Base-by-base conservation (phyloP, 2,797 vertebrate genomes). In the Oryzias sinensis region DNA sequence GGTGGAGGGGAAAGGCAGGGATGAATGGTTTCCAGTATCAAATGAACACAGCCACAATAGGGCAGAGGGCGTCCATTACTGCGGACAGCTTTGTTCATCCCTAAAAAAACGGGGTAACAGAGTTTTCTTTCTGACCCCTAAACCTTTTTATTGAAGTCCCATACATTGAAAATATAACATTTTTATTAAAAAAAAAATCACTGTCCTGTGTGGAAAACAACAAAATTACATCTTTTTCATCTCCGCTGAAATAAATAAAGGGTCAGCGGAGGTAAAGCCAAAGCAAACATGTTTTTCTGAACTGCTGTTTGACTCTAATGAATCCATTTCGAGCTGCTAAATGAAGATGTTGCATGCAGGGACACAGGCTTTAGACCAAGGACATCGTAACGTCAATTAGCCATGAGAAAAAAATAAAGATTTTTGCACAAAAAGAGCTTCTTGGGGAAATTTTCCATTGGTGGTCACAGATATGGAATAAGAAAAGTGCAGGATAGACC, bases 1-100 rank as follows among this genome's bases (percentile, higher is more conserved):
- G 18, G 65, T 50, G 41, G 24, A 68, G 14, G 5, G 11, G 40
- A 54, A 65, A 59, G 51, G 52, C 14, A 18, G 24, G 24, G 55
- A 27, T 40, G 56, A 49, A 44, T 24, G 14, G 16, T 61, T 27
- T 17, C 40, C n/a, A 13, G n/a, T 43, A 27, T 54, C 14, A 41
- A 18, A 49, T 5, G 22, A 60, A 18, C 17, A 20, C 2, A 50
- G 20, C 33, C 17, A 50, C 17, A 2, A 37, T 4, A 24, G 42
- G 49, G 50, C 22, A 29, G 14, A 60, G 24, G 3, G 50, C 17
- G 15, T 14, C 20, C 41, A 46, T 14, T 4, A 14, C 18, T 57
- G 16, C 49, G 9, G 7, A 44, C 15, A 22, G 13, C 24, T 17
- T 16, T 16, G 18, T 53, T 29, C 24, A n/a, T 20, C 49, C 27